These are phyloP conservation scores for Caenorhabditis virilis DNA, from an alignment of 2,888 invertebrate species.

Conservation along the genomic window DNA sequence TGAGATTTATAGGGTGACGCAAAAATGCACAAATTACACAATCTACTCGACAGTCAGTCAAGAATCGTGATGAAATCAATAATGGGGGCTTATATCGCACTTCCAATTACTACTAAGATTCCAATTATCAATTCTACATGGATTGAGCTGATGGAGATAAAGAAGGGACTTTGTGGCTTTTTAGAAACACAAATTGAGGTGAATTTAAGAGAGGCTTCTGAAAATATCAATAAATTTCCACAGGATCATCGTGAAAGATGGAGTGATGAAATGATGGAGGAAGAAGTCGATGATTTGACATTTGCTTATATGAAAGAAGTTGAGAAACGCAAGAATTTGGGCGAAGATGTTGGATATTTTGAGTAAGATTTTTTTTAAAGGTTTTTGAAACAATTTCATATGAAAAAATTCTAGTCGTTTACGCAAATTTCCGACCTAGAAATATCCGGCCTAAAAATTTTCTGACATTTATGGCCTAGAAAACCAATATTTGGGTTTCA, in stretches of 20 bases:
- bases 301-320: slow-evolving; percentile 65
- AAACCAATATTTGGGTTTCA: no score
- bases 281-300: slow-evolving; percentile 60
- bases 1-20: slow-evolving; percentile 45
- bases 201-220: background rate
- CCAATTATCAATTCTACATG: slow-evolving; percentile 60
- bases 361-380: slow-evolving; percentile 44
- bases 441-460: no score
- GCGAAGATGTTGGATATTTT: slow-evolving; percentile 56
- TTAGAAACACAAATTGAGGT: slow-evolving; percentile 57
- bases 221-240: background rate
- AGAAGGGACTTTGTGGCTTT: slow-evolving; percentile 54
- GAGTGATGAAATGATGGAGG: slow-evolving; percentile 28
- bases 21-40: slow-evolving; percentile 58
- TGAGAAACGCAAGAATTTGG: slow-evolving; percentile 45
- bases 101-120: slow-evolving; percentile 56
- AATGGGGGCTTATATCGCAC: slow-evolving; percentile 60
- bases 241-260: slow-evolving; percentile 39
- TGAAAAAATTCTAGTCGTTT: background rate
- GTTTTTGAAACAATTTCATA: slow-evolving; percentile 1
- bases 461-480: no score
- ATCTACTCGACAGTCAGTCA: slow-evolving; percentile 58
- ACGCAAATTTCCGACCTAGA: background rate
- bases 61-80: slow-evolving; percentile 60
- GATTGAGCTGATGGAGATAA: slow-evolving; percentile 54